Conservation (phyloP, 2,113 vertebrate species). For the Ictalurus furcatus region DNA sequence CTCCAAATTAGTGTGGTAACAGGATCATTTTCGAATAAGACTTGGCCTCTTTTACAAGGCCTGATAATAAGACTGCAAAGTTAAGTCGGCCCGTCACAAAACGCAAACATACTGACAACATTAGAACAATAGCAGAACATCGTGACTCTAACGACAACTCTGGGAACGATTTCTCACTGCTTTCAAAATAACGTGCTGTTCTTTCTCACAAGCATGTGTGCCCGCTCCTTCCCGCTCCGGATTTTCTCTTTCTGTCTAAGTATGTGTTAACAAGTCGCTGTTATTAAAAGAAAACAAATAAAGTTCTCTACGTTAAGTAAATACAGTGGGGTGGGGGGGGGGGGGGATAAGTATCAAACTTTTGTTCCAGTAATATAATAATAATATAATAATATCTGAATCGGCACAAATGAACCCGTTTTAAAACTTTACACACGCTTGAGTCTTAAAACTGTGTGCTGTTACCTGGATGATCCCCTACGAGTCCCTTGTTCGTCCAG, state of each 20-base stretch:
- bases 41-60: slow-evolving; percentile 26
- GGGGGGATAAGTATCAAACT: neutral
- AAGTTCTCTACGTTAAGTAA: neutral
- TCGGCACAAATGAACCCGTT: too few species aligned
- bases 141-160: slow-evolving; percentile 26
- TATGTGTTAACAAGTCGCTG: neutral
- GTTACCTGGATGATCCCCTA: too few species aligned
- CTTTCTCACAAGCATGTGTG: neutral
- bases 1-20: slow-evolving; percentile 41
- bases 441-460: too few species aligned
- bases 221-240: neutral
- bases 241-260: neutral
- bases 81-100: slow-evolving; percentile 34
- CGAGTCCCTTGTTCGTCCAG: too few species aligned
- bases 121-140: slow-evolving; percentile 9
- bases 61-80: slow-evolving; percentile 31
- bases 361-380: neutral
- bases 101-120: slow-evolving; percentile 24
- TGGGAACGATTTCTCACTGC: neutral
- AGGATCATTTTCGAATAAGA: slow-evolving; percentile 31
- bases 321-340: neutral
- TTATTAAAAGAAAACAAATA: neutral
- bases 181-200: neutral
- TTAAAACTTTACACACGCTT: too few species aligned
- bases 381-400: too few species aligned